Evolutionary conservation across 2,888 invertebrate genomes (phyloP).

Genomic region (Cephus sareptanus): DNA sequence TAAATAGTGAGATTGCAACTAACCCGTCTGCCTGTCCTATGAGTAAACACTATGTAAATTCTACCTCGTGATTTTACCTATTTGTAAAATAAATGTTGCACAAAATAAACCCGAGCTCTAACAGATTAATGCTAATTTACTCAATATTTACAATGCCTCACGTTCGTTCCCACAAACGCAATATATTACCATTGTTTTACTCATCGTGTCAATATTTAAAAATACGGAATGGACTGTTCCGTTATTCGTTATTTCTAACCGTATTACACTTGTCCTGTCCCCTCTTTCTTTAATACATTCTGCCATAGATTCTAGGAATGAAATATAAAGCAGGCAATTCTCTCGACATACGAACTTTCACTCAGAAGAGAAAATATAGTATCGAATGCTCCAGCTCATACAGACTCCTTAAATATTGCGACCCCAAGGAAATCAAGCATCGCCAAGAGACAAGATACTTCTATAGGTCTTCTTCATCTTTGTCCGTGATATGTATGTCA

Average conservation of each 20-base stretch:
- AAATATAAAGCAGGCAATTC: not conserved
- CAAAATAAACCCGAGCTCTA: conserved; percentile 30
- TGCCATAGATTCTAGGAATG: not conserved
- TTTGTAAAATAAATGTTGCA: conserved; percentile 29
- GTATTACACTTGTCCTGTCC: not conserved
- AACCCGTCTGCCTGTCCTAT: not conserved
- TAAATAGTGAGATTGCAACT: not conserved
- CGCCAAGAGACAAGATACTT: conserved; percentile 27
- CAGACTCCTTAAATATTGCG: conserved; percentile 34
- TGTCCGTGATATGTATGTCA: conserved; percentile 18
- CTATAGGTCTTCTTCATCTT: conserved; percentile 19
- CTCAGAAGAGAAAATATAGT: not conserved
- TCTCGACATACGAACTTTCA: not conserved
- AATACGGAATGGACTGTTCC: conserved; percentile 28
- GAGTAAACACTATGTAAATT: not conserved
- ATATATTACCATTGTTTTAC: conserved; percentile 51
- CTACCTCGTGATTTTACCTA: conserved; percentile 34
- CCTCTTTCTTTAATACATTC: not conserved
- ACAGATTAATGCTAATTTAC: conserved; percentile 51
- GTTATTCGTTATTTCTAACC: not conserved
- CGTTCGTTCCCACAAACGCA: conserved; percentile 34
- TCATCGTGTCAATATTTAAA: conserved; percentile 43
- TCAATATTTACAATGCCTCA: conserved; percentile 43
- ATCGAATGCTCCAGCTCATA: conserved; percentile 3
- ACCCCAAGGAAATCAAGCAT: conserved; percentile 40